Percentiles rank a stretch among this genome's conserved stretches.
These are phyloP conservation scores for Drosophila saltans DNA, from an alignment of 1,140 invertebrate species.

Conservation along the genomic window DNA sequence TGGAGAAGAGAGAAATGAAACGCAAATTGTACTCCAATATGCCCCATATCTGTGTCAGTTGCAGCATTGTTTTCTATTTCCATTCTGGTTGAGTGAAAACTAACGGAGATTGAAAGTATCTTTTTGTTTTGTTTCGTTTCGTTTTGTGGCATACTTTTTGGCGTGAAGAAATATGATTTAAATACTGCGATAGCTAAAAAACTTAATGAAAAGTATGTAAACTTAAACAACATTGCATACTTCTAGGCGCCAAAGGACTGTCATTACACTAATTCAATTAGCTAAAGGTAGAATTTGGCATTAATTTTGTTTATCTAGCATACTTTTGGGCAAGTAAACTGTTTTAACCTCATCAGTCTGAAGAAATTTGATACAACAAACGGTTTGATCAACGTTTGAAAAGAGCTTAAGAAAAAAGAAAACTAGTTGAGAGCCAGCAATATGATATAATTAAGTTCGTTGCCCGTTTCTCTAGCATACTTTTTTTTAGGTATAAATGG, in stretches of 20 bases:
- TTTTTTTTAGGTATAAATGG: constrained; percentile 10
- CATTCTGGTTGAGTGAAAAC: constrained; percentile 14
- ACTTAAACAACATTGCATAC: no score
- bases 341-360: background rate
- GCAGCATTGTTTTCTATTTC: constrained; percentile 53
- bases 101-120: constrained; percentile 2
- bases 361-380: background rate
- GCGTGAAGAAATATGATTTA: background rate
- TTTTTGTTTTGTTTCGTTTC: background rate
- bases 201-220: no score
- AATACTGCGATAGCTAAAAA: background rate
- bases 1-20: constrained; percentile 24
- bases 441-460: background rate
- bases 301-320: background rate
- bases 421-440: background rate
- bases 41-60: constrained; percentile 51
- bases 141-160: background rate
- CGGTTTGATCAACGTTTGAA: background rate
- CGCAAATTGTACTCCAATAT: constrained; percentile 32
- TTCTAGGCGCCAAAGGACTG: no score
- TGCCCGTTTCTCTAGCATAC: background rate
- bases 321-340: background rate
- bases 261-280: no score
- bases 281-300: background rate
- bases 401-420: background rate